These are phyloP conservation scores for Conopomorpha cramerella DNA, from an alignment of 1,140 invertebrate species.

Conservation along the genomic window DNA sequence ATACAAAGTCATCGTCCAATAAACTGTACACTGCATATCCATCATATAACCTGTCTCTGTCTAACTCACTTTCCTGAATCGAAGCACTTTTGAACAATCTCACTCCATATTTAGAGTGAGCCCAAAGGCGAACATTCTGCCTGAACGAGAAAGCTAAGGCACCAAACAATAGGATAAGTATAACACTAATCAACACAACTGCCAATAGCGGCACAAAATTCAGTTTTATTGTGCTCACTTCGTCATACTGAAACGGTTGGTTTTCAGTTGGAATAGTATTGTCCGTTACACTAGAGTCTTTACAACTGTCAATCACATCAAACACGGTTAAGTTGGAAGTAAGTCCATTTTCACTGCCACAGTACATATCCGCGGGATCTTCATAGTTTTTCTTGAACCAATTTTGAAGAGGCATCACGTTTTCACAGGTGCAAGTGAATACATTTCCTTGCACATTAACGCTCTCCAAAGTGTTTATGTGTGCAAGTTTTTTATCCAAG, in stretches of 20 bases:
- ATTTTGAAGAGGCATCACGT: conserved; percentile 63
- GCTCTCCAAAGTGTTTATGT: conserved; percentile 69
- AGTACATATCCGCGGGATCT: conserved; percentile 69
- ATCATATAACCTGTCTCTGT: conserved; percentile 82
- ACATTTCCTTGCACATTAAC: conserved; percentile 69
- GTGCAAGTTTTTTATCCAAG: conserved; percentile 71
- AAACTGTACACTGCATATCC: conserved; percentile 89
- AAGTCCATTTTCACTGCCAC: conserved; percentile 65
- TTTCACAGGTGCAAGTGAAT: conserved; percentile 73
- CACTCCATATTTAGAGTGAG: conserved; percentile 74
- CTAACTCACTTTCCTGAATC: conserved; percentile 68
- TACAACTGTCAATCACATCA: conserved; percentile 68
- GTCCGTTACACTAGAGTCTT: conserved; percentile 72
- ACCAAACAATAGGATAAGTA: conserved; percentile 70
- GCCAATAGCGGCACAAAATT: conserved; percentile 71
- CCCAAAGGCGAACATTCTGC: conserved; percentile 75
- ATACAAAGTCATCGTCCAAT: conserved; percentile 82
- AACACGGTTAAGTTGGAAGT: conserved; percentile 67
- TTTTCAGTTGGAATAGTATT: conserved; percentile 72
- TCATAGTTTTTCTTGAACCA: conserved; percentile 72
- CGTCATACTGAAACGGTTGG: conserved; percentile 54
- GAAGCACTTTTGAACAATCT: conserved; percentile 77
- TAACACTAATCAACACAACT: conserved; percentile 73
- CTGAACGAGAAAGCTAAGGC: conserved; percentile 77
- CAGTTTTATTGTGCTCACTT: conserved; percentile 64